phyloP scores from a whole-genome alignment of 2,113 vertebrate species.

The Oryzias javanicus region DNA sequence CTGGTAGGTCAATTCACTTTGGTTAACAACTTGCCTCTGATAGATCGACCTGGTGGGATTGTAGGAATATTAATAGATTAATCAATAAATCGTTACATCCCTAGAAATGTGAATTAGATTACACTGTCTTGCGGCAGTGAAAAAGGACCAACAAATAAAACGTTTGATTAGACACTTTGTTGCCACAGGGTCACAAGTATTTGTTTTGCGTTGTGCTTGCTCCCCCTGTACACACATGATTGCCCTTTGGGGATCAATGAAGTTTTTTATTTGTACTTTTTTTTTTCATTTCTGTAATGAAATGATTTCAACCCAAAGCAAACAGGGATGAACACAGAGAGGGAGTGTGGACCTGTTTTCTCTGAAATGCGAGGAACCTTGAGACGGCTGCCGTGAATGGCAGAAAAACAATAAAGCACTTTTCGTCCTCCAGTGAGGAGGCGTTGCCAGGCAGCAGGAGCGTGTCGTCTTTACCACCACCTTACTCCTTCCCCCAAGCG shows the following conservation, averaged over 20 bases:
- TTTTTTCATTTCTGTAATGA: too few relatives aligned
- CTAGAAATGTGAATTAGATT: too few relatives aligned
- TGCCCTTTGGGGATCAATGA: too few relatives aligned
- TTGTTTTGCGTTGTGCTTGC: slow-evolving; percentile 23
- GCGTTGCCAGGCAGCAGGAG: slow-evolving; percentile 70
- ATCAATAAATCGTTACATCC: too few relatives aligned
- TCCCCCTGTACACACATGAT: slow-evolving; percentile 4
- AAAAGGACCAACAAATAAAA: not conserved
- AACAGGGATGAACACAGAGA: slow-evolving; percentile 6
- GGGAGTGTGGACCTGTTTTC: slow-evolving; percentile 29
- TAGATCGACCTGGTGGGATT: too few relatives aligned
- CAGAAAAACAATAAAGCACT: slow-evolving; percentile 67
- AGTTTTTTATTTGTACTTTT: too few relatives aligned
- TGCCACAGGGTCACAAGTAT: slow-evolving; percentile 18
- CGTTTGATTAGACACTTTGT: slow-evolving; percentile 27
- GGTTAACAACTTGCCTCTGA: too few relatives aligned
- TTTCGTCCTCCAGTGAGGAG: slow-evolving; percentile 61
- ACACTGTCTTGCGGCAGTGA: not conserved
- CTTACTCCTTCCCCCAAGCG: slow-evolving; percentile 7
- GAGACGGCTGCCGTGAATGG: slow-evolving; percentile 64
- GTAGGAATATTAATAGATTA: too few relatives aligned
- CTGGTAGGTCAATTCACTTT: too few relatives aligned
- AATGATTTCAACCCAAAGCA: not conserved
- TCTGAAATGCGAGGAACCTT: slow-evolving; percentile 54
- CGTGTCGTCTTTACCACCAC: slow-evolving; percentile 37